Evolutionary conservation across 2,797 vertebrate species (phyloP).

Genomic region (Hybognathus amarus): DNA sequence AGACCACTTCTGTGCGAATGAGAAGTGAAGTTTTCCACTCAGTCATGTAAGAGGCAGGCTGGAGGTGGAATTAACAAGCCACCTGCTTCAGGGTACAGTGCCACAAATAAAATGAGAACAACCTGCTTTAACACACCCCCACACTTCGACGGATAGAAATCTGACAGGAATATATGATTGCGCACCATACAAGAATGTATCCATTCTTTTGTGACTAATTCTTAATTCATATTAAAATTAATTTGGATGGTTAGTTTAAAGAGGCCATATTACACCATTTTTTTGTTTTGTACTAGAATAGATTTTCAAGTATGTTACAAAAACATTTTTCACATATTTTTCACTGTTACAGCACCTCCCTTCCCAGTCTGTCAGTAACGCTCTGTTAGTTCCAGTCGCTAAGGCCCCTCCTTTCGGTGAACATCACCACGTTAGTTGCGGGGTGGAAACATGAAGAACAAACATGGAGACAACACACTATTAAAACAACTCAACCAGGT

Average conservation of each 20-base stretch:
- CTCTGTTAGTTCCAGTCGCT: not conserved
- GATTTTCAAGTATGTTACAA: not conserved
- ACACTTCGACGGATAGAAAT: constrained; percentile 10
- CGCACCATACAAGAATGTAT: not conserved
- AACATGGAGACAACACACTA: no score
- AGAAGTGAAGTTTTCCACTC: constrained; percentile 20
- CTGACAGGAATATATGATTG: not conserved
- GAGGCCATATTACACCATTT: not conserved
- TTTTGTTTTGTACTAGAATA: not conserved
- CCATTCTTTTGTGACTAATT: not conserved
- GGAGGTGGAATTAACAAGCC: constrained; percentile 38
- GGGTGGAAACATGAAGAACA: no score
- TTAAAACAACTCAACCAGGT: no score
- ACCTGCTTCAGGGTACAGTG: constrained; percentile 33
- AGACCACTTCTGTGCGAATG: constrained; percentile 9
- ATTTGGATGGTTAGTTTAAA: not conserved
- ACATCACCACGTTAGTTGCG: no score
- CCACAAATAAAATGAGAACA: constrained; percentile 6
- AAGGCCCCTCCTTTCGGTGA: no score
- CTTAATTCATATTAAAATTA: not conserved
- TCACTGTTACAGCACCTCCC: not conserved
- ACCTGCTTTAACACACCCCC: not conserved
- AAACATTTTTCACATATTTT: not conserved
- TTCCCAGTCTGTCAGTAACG: not conserved
- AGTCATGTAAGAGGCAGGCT: constrained; percentile 9